Conservation (phyloP, 2,113 vertebrate species). For the Dromas ardeola region DNA sequence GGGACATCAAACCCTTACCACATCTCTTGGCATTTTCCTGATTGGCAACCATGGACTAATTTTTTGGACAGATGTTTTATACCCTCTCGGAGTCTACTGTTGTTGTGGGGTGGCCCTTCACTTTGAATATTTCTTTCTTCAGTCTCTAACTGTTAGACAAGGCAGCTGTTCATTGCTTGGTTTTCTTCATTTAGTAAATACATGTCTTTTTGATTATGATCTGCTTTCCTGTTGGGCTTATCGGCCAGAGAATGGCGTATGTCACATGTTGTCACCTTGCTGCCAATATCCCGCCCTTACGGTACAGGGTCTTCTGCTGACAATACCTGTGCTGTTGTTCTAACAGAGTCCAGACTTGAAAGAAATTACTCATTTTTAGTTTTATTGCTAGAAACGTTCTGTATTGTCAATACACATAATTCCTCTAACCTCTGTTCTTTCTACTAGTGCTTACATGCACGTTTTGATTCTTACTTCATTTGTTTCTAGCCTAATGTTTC, state of each 20-base stretch:
- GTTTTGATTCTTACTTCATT: not conserved
- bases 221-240: not conserved
- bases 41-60: not conserved
- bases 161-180: not conserved
- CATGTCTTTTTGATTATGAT: accelerated
- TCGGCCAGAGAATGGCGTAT: not conserved
- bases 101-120: not conserved
- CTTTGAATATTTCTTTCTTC: not conserved
- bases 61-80: not conserved
- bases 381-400: not conserved
- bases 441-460: not conserved
- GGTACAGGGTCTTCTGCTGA: not conserved
- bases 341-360: not conserved
- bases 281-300: not conserved
- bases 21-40: not conserved
- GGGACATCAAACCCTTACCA: not conserved
- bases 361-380: not conserved
- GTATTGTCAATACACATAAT: not conserved
- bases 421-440: not conserved
- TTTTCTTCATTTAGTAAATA: not conserved
- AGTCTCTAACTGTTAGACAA: not conserved
- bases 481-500: not conserved
- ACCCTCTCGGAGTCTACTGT: not conserved
- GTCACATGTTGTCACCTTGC: not conserved
- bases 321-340: not conserved